These are phyloP conservation scores for Masnerella sp. DNA, from an alignment of 2,888 invertebrate species.

Conservation along the genomic window DNA sequence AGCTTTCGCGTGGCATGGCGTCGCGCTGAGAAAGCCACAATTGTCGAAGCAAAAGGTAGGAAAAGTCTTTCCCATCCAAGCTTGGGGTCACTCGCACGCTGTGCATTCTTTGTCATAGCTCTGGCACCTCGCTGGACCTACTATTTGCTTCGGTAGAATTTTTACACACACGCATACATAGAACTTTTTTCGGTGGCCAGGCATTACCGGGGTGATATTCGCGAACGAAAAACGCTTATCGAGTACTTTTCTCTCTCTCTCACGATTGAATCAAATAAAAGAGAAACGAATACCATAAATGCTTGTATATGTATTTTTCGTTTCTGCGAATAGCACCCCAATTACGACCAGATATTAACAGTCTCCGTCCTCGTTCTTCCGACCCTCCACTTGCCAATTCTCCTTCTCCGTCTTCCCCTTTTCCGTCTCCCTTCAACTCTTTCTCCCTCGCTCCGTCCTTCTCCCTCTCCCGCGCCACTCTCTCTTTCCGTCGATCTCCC, in stretches of 20 bases:
- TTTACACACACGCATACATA: conserved; percentile 28
- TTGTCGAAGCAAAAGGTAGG: conserved; percentile 66
- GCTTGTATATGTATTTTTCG: too few relatives aligned
- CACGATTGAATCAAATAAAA: too few relatives aligned
- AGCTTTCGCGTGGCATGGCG: conserved; percentile 67
- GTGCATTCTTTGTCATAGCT: conserved; percentile 59
- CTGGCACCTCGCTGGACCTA: conserved; percentile 61
- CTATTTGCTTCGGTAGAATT: conserved; percentile 60
- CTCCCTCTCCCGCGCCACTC: conserved; percentile 37
- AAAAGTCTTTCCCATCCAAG: conserved; percentile 68
- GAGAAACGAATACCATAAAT: too few relatives aligned
- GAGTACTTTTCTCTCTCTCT: too few relatives aligned
- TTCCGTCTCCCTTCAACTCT: conserved; percentile 27
- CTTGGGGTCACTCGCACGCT: conserved; percentile 64
- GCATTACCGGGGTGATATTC: conserved; percentile 15
- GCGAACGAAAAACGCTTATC: too few relatives aligned
- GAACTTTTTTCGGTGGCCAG: conserved; percentile 40
- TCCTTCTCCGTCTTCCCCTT: conserved; percentile 2
- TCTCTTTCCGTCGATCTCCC: conserved; percentile 60
- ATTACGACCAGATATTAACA: too few relatives aligned
- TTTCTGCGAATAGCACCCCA: too few relatives aligned
- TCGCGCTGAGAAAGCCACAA: conserved; percentile 68
- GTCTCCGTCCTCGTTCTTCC: too few relatives aligned
- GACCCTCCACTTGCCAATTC: conserved; percentile 25
- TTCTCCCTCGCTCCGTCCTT: conserved; percentile 43